Evolutionary conservation across 1,140 invertebrate species (phyloP).

Genomic region (Temnothorax longispinosus): DNA sequence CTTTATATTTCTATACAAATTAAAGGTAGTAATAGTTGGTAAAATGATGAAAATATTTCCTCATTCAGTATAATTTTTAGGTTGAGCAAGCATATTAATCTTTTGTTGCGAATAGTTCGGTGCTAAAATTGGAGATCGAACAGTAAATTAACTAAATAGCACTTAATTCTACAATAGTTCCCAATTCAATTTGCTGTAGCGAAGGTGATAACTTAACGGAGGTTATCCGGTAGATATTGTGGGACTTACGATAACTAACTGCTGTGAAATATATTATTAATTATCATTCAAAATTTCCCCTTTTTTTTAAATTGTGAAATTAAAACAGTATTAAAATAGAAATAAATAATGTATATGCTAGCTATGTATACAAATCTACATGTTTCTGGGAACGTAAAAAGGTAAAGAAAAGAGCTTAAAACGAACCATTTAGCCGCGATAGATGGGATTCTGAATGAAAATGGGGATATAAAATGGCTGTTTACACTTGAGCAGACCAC

Average conservation of each 20-base stretch:
- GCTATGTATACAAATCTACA: background rate
- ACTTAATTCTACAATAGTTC: slow-evolving; percentile 48
- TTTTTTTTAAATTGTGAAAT: background rate
- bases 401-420: background rate
- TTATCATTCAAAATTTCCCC: background rate
- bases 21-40: background rate
- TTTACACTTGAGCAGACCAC: background rate
- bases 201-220: slow-evolving; percentile 16
- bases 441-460: background rate
- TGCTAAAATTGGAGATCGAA: slow-evolving; percentile 36
- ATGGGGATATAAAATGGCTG: background rate
- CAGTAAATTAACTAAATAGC: slow-evolving; percentile 54
- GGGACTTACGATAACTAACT: background rate
- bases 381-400: background rate
- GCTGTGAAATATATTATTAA: background rate
- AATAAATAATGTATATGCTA: background rate
- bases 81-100: background rate
- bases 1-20: background rate
- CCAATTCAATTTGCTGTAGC: slow-evolving; percentile 42
- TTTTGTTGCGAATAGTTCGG: background rate
- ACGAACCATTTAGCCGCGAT: background rate
- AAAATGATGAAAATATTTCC: background rate
- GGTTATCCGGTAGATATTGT: slow-evolving; percentile 44
- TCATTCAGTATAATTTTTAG: background rate
- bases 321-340: background rate